Evolutionary conservation across 2,888 invertebrate genomes (phyloP), one percentile per base, ranked within the genome.

Genomic region (Miltochrista miniata): DNA sequence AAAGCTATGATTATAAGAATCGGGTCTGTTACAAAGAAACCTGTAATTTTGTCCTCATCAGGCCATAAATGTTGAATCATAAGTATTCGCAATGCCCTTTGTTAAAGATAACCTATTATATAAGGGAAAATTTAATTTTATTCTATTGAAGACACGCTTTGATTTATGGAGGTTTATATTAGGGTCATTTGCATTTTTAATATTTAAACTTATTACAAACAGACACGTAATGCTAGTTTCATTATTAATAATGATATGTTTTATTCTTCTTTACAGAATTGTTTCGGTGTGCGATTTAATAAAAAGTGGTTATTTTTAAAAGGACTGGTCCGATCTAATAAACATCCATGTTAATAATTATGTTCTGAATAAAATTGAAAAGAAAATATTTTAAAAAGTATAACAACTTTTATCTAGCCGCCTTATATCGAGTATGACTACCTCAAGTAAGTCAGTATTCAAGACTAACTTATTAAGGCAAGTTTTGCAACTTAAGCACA

Each of bases 21-120:
- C 63, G 73, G 70, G 65, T 63, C 59, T 46, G 51, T 58, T 71
- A 84, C 81, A 83, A 85, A 82, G 74, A 55, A 81, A 77, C 74
- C 60, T 64, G 74, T 72, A 81, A 81, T 84, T 81, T 83, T 70
- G 73, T 77, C 74, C 64, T 79, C 77, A 78, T 75, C 70, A 68
- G 68, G 65, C 69, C 68, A 72, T 71, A 61, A 68, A 68, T 56
- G 56, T 64, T 70, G 61, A 56, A 59, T 54, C 54, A 44, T 65
- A 73, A 78, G 78, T 75, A 76, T 70, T 61, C 64, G 56, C 65
- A 58, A 62, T 66, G 48, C 59, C 54, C 64, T 65, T 70, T 70
- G 73, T 79, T 69, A 72, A 68, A 61, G 59, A 42, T 68, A 68
- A 76, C 68, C 67, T 68, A 70, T 81, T 81, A 64, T 66, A 66